Evolutionary conservation across 2,888 invertebrate species (phyloP), one percentile per base, ranked within the genome.

Genomic region (Azorinus chamasolen): DNA sequence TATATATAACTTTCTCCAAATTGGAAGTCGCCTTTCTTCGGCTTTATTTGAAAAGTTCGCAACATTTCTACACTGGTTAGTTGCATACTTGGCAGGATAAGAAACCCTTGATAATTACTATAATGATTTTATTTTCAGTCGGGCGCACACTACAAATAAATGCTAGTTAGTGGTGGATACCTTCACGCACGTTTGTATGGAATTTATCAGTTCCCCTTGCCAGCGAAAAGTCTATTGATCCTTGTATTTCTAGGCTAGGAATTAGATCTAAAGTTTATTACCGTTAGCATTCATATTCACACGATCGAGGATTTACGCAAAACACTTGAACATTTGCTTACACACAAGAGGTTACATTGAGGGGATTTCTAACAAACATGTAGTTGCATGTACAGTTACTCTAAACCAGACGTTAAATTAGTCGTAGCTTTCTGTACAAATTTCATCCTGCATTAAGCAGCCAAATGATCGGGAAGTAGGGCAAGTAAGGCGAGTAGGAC

Each of bases 201-300:
- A 54, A 8, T n/a, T 27, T 54, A 1, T 27, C 32, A n/a, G 32
- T 54, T 8, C 53, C 53, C 12, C 27, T 27, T 54, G 53, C 53
- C 4, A 20, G 37, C 16, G 53, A 54, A 3, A 54, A 54, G 32
- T 54, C 27, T 37, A 41, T 62, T 0, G 66, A 53, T 14, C 70
- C 62, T 14, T 48, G 48, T 32, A n/a, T 72, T 39, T 27, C 48
- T 72, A 3, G 77, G 66, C 10, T 51, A 61, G n/a, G 66, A 71
- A 32, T 25, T 72, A 4, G 58, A 68, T 43, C 25, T 63, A 1
- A 12, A 25, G 6, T 20, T 37, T 5, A 48, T 59, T 24, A 20
- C 32, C 8, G 50, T 71, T 5, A 39, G 27, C 32, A 46, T 75
- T 14, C 77, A 61, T 0, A 12, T 6, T 10, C 63, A 72, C 6